These are phyloP conservation scores for Siphamia tubifer DNA, from an alignment of 2,113 vertebrate species.

Conservation along the genomic window DNA sequence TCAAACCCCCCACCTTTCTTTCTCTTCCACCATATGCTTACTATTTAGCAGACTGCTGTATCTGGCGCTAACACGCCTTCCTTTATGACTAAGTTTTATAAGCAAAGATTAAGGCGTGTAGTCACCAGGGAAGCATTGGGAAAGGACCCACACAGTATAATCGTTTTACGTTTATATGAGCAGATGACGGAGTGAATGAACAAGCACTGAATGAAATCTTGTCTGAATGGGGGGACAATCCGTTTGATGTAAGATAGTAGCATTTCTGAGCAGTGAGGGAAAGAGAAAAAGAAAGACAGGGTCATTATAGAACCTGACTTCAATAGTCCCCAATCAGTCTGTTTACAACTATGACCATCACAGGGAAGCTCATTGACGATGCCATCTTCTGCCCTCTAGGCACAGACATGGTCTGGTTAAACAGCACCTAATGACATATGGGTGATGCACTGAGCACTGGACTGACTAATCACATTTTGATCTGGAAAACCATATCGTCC, in stretches of 20 bases:
- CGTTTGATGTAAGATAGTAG: slow-evolving; percentile 19
- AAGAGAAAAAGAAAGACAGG: slow-evolving; percentile 12
- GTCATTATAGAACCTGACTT: slow-evolving; percentile 28
- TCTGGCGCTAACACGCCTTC: slow-evolving; percentile 65
- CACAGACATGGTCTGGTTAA: slow-evolving; percentile 8
- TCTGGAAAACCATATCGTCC: slow-evolving; percentile 4
- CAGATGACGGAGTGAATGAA: slow-evolving; percentile 18
- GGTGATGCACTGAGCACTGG: slow-evolving; percentile 15
- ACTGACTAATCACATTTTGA: slow-evolving; percentile 26
- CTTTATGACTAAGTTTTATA: slow-evolving; percentile 79
- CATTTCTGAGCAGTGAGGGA: not conserved
- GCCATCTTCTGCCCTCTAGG: slow-evolving; percentile 25
- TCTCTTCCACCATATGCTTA: slow-evolving; percentile 62
- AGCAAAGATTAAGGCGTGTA: slow-evolving; percentile 73
- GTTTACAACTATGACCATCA: not conserved
- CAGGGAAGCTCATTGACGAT: slow-evolving; percentile 23
- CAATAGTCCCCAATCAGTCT: not conserved
- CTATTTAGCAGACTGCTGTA: slow-evolving; percentile 64
- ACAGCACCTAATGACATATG: slow-evolving; percentile 10
- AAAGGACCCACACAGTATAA: slow-evolving; percentile 41
- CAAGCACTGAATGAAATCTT: slow-evolving; percentile 13
- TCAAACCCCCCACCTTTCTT: not conserved
- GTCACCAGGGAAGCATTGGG: slow-evolving; percentile 58
- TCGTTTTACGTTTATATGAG: slow-evolving; percentile 50
- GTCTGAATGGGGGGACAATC: slow-evolving; percentile 10